Conservation (phyloP, 2,888 invertebrate species). For the Tineola bisselliella region DNA sequence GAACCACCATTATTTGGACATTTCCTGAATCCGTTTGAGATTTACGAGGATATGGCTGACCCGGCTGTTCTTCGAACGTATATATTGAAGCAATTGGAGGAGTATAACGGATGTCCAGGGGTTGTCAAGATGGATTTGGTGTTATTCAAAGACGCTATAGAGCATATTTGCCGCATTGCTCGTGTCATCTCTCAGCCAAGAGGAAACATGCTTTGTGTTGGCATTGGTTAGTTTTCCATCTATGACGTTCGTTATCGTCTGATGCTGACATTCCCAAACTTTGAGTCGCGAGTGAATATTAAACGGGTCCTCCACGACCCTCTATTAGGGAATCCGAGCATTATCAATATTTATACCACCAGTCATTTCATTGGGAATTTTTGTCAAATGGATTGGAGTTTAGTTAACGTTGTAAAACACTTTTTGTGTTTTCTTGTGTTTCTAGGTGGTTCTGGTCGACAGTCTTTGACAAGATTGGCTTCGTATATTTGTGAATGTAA, state of each 20-base stretch:
- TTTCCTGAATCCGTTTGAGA: conserved; percentile 79
- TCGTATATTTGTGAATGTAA: conserved; percentile 82
- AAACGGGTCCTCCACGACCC: no score
- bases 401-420: no score
- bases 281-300: no score
- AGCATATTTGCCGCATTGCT: conserved; percentile 84
- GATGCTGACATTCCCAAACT: no score
- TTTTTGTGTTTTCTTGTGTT: neutral
- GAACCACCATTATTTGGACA: conserved; percentile 78
- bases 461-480: conserved; percentile 79
- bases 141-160: conserved; percentile 86
- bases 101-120: conserved; percentile 83
- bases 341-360: no score
- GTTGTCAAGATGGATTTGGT: conserved; percentile 83
- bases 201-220: conserved; percentile 85
- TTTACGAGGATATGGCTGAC: conserved; percentile 83
- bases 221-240: conserved; percentile 67
- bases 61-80: conserved; percentile 56
- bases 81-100: conserved; percentile 71
- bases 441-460: conserved; percentile 83
- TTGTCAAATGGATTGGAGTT: no score
- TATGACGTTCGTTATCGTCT: no score
- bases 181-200: conserved; percentile 85
- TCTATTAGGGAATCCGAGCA: no score
- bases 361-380: no score